phyloP scores from a whole-genome alignment of 2,888 invertebrate species.

The Drosophila testacea region DNA sequence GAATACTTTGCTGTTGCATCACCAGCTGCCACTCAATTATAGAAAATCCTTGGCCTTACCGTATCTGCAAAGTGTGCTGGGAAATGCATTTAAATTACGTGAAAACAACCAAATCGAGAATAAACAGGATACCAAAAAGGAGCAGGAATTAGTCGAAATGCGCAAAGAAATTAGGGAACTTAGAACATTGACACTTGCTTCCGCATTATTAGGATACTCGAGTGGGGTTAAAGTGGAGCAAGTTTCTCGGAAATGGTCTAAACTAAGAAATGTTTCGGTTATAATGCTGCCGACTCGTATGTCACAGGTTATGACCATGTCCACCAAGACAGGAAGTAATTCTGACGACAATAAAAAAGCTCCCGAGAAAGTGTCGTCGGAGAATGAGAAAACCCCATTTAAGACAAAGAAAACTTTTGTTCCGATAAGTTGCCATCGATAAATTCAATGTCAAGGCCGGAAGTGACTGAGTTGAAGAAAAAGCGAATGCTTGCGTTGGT shows the following conservation, averaged over 20 bases:
- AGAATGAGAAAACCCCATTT: background rate
- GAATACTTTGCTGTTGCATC: conserved; percentile 46
- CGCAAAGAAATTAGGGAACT: background rate
- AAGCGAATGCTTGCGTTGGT: background rate
- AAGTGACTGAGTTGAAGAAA: background rate
- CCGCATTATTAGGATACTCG: conserved; percentile 1
- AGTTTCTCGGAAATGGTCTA: background rate
- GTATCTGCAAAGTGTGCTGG: conserved; percentile 5
- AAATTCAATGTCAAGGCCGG: background rate
- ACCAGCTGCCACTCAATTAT: conserved; percentile 19
- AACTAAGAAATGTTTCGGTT: background rate
- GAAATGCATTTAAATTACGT: background rate
- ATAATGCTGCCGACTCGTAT: conserved; percentile 5
- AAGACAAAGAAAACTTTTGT: background rate
- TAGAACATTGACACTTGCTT: background rate
- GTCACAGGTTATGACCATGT: conserved; percentile 6
- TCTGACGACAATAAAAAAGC: background rate
- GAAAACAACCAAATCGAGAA: background rate
- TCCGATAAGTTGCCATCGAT: background rate
- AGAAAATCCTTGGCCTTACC: conserved; percentile 17
- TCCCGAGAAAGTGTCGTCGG: background rate
- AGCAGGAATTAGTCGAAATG: background rate
- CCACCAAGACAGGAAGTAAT: background rate
- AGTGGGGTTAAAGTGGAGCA: background rate
- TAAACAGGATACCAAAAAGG: background rate